Evolutionary conservation across 2,888 invertebrate species (phyloP).

Genomic region (Caenorhabditis macrosperma): DNA sequence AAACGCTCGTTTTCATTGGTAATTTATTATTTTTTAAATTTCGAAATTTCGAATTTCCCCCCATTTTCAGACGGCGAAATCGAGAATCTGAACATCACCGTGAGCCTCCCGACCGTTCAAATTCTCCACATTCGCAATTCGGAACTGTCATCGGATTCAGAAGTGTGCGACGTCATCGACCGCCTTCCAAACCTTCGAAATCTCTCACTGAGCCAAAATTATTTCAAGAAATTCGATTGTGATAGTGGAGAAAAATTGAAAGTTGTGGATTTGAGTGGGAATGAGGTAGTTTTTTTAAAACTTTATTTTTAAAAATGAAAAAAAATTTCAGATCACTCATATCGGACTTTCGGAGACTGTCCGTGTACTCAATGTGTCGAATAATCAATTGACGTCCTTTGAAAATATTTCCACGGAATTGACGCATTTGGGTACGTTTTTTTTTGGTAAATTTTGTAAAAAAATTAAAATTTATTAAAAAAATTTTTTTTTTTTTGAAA

Average conservation of each 20-base stretch:
- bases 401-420: conserved; percentile 39
- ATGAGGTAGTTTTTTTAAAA: conserved; percentile 27
- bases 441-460: background rate
- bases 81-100: conserved; percentile 22
- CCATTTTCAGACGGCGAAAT: conserved; percentile 42
- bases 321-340: conserved; percentile 21
- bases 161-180: conserved; percentile 40
- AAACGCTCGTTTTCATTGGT: conserved; percentile 22
- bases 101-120: conserved; percentile 1
- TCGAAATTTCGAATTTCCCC: background rate
- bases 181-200: conserved; percentile 33
- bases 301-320: too few relatives aligned
- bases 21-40: background rate
- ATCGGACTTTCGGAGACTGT: conserved; percentile 11
- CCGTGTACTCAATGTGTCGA: conserved; percentile 44
- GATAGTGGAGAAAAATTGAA: conserved; percentile 1
- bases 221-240: conserved; percentile 40
- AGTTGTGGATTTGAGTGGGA: conserved; percentile 44
- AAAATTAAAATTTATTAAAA: background rate
- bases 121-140: conserved; percentile 7
- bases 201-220: conserved; percentile 34
- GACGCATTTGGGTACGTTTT: conserved; percentile 20
- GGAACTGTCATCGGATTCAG: conserved; percentile 18
- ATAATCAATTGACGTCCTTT: conserved; percentile 29
- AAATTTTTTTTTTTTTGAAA: background rate